Evolutionary conservation across 2,888 invertebrate genomes (phyloP).

Genomic region (Agrochola macilenta): DNA sequence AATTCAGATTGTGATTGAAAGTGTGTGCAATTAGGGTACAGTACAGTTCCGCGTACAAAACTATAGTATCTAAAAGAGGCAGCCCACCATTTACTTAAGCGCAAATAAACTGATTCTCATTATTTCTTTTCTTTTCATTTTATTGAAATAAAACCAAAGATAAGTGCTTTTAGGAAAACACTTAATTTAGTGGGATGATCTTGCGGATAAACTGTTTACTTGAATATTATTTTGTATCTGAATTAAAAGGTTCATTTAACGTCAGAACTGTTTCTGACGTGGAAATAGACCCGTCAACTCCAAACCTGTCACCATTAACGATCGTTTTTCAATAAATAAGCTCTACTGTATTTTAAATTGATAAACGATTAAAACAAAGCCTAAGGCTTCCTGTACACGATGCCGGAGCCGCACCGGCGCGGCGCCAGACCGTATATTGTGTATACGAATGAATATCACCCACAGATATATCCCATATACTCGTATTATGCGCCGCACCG

Average conservation of each 20-base stretch:
- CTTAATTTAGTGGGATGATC: background rate
- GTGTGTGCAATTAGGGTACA: too few species aligned
- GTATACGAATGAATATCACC: too few species aligned
- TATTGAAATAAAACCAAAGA: slow-evolving; percentile 1
- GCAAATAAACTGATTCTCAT: background rate
- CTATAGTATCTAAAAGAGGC: background rate
- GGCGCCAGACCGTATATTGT: too few species aligned
- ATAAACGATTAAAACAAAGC: background rate
- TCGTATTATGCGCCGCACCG: too few species aligned
- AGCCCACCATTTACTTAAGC: background rate
- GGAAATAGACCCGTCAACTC: slow-evolving; percentile 14
- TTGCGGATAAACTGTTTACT: background rate
- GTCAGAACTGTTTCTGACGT: slow-evolving; percentile 33
- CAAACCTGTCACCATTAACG: slow-evolving; percentile 3
- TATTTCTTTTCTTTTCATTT: background rate
- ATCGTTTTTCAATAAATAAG: background rate
- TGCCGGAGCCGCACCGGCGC: too few species aligned
- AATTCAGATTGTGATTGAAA: too few species aligned
- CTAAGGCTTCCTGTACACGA: too few species aligned
- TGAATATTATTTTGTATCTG: slow-evolving; percentile 20
- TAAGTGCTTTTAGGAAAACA: slow-evolving; percentile 12
- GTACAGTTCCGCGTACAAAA: background rate
- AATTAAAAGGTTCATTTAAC: slow-evolving; percentile 27
- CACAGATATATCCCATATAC: too few species aligned
- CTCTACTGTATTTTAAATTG: background rate